Percentiles rank a stretch among this genome's conserved stretches.
Evolutionary conservation across 1,140 invertebrate genomes (phyloP).

Genomic region (Amphibalanus amphitrite): DNA sequence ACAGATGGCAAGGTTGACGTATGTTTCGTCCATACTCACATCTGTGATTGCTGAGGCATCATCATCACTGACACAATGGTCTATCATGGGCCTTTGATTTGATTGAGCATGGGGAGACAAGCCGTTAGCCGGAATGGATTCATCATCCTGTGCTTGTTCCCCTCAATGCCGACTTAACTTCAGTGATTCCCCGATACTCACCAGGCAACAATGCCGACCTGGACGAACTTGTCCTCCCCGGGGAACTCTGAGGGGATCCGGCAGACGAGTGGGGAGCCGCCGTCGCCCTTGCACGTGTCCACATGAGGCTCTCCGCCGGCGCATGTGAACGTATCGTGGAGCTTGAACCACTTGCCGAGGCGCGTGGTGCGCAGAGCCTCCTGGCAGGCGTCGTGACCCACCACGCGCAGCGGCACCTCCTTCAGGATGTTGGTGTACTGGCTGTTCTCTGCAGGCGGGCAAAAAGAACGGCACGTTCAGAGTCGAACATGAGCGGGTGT

Average conservation of each 20-base stretch:
- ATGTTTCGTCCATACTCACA: no score
- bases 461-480: no score
- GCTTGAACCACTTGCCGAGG: background rate
- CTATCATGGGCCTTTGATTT: no score
- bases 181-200: background rate
- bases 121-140: no score
- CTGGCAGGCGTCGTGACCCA: background rate
- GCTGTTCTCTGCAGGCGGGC: background rate
- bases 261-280: conserved; percentile 2
- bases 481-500: no score
- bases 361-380: background rate
- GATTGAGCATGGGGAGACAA: no score
- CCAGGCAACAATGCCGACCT: conserved; percentile 1
- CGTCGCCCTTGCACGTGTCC: conserved; percentile 9
- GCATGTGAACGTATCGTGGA: background rate
- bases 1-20: no score
- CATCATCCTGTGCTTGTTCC: no score
- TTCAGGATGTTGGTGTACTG: conserved; percentile 3
- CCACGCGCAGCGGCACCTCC: background rate
- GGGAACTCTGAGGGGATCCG: background rate
- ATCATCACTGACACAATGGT: no score
- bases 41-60: no score
- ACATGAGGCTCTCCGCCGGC: background rate
- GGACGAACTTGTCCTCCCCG: background rate
- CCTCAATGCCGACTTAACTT: no score